These are phyloP conservation scores for Apaloderma vittatum DNA, from an alignment of 2,113 vertebrate genomes.

Conservation along the genomic window DNA sequence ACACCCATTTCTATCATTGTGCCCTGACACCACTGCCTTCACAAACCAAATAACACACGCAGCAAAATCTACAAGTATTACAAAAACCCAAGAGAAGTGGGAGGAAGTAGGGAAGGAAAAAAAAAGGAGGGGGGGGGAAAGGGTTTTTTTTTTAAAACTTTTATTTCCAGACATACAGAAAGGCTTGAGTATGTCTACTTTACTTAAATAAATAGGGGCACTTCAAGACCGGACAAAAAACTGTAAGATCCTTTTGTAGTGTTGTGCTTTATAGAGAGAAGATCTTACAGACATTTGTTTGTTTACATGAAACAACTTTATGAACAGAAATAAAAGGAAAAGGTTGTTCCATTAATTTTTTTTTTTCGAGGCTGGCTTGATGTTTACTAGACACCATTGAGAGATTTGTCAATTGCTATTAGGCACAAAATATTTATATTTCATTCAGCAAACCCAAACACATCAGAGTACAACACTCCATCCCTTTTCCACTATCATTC, in stretches of 20 bases:
- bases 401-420: constrained; percentile 75
- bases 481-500: constrained; percentile 60
- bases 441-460: constrained; percentile 31
- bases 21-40: constrained; percentile 78
- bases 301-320: constrained; percentile 55
- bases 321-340: constrained; percentile 55
- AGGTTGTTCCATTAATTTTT: constrained; percentile 53
- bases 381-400: constrained; percentile 69
- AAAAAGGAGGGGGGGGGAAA: background rate
- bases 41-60: constrained; percentile 41
- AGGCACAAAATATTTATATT: constrained; percentile 60
- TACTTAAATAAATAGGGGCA: constrained; percentile 83
- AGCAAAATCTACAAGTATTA: constrained; percentile 62
- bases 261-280: constrained; percentile 84
- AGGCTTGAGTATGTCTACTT: constrained; percentile 52
- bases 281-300: constrained; percentile 75
- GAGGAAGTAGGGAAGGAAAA: background rate
- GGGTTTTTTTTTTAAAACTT: background rate
- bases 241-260: constrained; percentile 80
- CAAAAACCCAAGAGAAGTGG: constrained; percentile 45
- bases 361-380: constrained; percentile 73
- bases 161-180: constrained; percentile 57
- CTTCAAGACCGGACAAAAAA: constrained; percentile 72
- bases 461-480: constrained; percentile 56
- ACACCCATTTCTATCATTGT: constrained; percentile 74